These are phyloP conservation scores for Boloria selene DNA, from an alignment of 2,888 invertebrate species.

Conservation along the genomic window DNA sequence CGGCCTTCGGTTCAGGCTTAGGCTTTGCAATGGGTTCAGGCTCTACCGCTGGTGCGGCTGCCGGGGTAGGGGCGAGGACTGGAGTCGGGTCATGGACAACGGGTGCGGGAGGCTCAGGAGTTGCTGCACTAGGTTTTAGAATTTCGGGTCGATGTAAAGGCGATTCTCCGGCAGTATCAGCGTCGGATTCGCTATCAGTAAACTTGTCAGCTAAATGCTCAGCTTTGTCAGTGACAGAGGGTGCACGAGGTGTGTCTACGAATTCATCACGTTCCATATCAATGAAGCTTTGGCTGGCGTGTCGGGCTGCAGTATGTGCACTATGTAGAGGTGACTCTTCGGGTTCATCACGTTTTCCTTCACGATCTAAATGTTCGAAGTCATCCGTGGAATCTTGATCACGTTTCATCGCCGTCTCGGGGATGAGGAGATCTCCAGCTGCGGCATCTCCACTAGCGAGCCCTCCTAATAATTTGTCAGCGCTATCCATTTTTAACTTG, in stretches of 20 bases:
- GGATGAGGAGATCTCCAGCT: slow-evolving; percentile 42
- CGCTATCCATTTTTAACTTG: slow-evolving; percentile 60
- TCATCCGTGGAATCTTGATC: slow-evolving; percentile 88
- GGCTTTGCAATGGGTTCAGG: slow-evolving; percentile 44
- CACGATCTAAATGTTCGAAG: slow-evolving; percentile 88
- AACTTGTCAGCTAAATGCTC: slow-evolving; percentile 80
- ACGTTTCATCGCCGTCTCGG: slow-evolving; percentile 66
- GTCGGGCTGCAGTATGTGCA: slow-evolving; percentile 47
- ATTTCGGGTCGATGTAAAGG: slow-evolving; percentile 67
- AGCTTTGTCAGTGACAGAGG: slow-evolving; percentile 60
- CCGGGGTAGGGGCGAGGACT: slow-evolving; percentile 58
- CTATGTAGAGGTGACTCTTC: slow-evolving; percentile 60
- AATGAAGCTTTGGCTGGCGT: slow-evolving; percentile 70
- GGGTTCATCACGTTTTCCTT: slow-evolving; percentile 65
- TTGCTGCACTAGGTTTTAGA: slow-evolving; percentile 46
- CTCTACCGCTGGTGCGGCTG: slow-evolving; percentile 43
- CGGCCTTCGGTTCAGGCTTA: slow-evolving; percentile 38
- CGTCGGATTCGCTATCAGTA: slow-evolving; percentile 83
- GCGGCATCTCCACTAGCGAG: slow-evolving; percentile 64
- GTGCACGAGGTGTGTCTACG: slow-evolving; percentile 62
- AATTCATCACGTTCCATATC: slow-evolving; percentile 78
- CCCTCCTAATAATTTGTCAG: slow-evolving; percentile 64
- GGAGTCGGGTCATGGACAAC: slow-evolving; percentile 48
- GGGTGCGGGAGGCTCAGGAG: slow-evolving; percentile 46
- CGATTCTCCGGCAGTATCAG: slow-evolving; percentile 74